Base-by-base conservation (phyloP, 2,113 vertebrate species). In the Peucedramus taeniatus region DNA sequence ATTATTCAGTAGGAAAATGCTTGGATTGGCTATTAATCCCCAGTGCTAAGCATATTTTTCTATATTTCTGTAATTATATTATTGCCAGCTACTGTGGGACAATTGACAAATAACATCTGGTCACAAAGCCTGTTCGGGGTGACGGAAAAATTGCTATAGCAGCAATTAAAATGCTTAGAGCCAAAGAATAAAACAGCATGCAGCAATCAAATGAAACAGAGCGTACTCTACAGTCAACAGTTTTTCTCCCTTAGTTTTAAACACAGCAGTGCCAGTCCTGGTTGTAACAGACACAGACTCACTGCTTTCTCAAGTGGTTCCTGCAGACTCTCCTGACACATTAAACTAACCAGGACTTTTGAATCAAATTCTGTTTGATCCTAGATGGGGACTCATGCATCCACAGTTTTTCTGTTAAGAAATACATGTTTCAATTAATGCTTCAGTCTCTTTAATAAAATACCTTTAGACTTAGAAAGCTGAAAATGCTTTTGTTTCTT, bases 61-160 rank as follows among this genome's bases (percentile, higher is more conserved):
- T 81, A 4, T 81, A 83, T 96, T 90, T 93, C 74, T 95, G 59
- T 85, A 90, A 84, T 94, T 89, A 77, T 60, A 56, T 64, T 87
- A 89, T 63, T 93, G 87, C 74, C 94, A 97, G 89, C 93, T 96
- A 96, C 93, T 60, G 92, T 90, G 79, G 72, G 88, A 93, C 85
- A 95, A 93, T 86, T 89, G 93, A 97, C 96, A 97, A 95, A 89
- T 80, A 95, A 93, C 96, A 96, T 94, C 90, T 96, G 96, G 94
- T 60, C 54, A 56, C 71, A 91, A 77, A 91, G 68, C 47, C 53
- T 64, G 49, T 75, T 80, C 57, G 71, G 88, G 79, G 49, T 81
- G 92, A 71, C 0, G 17, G 83, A 92, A 92, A 94, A 93, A 81
- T 64, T 65, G 82, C 76, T 82, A 17, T 13, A 70, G 40, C 45